These are phyloP conservation scores for Nixonia krombeini DNA, from an alignment of 1,140 invertebrate species.

Conservation along the genomic window DNA sequence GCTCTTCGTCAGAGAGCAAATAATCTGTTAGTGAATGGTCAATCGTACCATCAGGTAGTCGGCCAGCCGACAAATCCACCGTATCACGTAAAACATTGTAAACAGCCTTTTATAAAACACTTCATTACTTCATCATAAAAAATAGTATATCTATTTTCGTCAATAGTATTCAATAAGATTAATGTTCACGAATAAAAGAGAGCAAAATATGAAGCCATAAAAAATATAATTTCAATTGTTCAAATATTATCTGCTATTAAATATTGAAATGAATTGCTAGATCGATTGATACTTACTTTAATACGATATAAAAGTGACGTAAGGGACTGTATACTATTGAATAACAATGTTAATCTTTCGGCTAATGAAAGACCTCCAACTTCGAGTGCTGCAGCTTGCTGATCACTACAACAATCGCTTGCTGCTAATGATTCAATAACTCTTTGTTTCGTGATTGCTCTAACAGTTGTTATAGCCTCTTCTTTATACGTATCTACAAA, in stretches of 20 bases:
- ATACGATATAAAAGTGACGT: constrained; percentile 74
- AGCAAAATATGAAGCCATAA: too few relatives aligned
- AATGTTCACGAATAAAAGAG: too few relatives aligned
- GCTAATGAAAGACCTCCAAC: constrained; percentile 75
- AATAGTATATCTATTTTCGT: too few relatives aligned
- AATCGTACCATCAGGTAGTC: constrained; percentile 54
- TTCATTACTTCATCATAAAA: too few relatives aligned
- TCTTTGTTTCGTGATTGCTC: constrained; percentile 90
- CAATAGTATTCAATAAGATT: too few relatives aligned
- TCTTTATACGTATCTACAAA: constrained; percentile 92
- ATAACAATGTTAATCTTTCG: constrained; percentile 86
- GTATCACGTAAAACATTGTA: constrained; percentile 82
- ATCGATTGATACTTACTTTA: constrained; percentile 74
- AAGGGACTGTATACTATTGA: constrained; percentile 77
- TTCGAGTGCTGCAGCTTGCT: constrained; percentile 68
- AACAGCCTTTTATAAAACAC: too few relatives aligned
- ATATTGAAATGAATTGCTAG: too few relatives aligned
- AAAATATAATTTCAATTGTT: too few relatives aligned
- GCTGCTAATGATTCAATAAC: constrained; percentile 84
- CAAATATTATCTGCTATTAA: too few relatives aligned
- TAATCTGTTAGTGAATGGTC: constrained; percentile 73
- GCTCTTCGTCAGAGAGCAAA: constrained; percentile 80
- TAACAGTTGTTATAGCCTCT: constrained; percentile 90
- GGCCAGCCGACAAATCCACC: constrained; percentile 75
- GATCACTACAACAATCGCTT: constrained; percentile 74